phyloP scores from a whole-genome alignment of 2,888 invertebrate genomes.

The Caenorhabditis macrosperma region DNA sequence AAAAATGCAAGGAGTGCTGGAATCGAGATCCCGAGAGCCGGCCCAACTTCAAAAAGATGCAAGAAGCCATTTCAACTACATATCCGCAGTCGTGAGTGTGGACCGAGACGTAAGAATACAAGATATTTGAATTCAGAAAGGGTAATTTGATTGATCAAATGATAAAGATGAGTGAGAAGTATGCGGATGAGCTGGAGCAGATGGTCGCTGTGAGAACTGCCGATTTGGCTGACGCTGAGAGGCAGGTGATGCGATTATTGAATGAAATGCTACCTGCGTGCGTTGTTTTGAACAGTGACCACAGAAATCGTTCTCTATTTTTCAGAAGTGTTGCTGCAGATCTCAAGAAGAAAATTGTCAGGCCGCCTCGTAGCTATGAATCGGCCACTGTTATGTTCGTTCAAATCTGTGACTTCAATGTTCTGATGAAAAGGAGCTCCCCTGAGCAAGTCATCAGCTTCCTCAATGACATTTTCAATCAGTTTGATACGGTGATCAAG shows the following conservation, averaged over 20 bases:
- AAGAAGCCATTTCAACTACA: conserved; percentile 9
- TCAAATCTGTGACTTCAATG: conserved; percentile 75
- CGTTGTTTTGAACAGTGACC: not conserved
- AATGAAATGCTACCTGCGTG: conserved; percentile 78
- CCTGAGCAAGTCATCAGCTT: conserved; percentile 76
- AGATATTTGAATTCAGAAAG: conserved; percentile 60
- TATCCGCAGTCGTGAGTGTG: conserved; percentile 36
- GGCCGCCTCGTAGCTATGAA: conserved; percentile 72
- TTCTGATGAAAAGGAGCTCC: conserved; percentile 66
- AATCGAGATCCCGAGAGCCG: conserved; percentile 26
- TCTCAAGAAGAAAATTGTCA: conserved; percentile 68
- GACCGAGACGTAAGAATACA: not conserved
- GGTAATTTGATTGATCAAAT: conserved; percentile 80
- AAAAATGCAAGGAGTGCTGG: conserved; percentile 35
- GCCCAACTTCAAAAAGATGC: conserved; percentile 29
- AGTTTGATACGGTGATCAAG: conserved; percentile 76
- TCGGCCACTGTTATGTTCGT: conserved; percentile 78
- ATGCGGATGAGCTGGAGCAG: conserved; percentile 75
- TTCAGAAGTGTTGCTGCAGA: conserved; percentile 67
- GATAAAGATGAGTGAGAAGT: conserved; percentile 77
- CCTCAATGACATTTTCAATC: conserved; percentile 76
- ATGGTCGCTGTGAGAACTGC: conserved; percentile 73
- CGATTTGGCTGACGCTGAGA: conserved; percentile 70
- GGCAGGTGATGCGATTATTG: conserved; percentile 71
- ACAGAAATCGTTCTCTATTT: not conserved